Percentiles rank a stretch among this genome's conserved stretches.
phyloP scores from a whole-genome alignment of 1,140 invertebrate species.

The Cydia strobilella region DNA sequence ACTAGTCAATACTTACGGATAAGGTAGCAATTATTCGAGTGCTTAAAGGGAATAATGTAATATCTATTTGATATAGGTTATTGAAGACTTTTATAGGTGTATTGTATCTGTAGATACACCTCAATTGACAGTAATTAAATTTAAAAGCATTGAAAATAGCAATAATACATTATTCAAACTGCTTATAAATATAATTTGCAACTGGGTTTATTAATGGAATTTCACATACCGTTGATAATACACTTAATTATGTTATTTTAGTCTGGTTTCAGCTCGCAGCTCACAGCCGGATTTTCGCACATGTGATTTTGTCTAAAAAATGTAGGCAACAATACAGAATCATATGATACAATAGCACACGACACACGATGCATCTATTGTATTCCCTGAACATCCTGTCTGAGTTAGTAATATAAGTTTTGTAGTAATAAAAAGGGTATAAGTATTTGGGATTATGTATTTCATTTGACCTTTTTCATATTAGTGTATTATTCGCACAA shows the following conservation, averaged over 20 bases:
- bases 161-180: neutral
- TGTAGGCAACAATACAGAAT: constrained; percentile 22
- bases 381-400: constrained; percentile 25
- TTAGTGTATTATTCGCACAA: neutral
- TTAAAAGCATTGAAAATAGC: neutral
- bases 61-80: too few relatives aligned
- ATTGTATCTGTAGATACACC: too few relatives aligned
- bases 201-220: neutral
- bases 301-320: constrained; percentile 25
- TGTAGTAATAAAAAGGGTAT: neutral
- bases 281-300: constrained; percentile 21
- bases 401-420: neutral
- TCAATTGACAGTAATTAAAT: neutral
- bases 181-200: constrained; percentile 4
- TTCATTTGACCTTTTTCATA: neutral
- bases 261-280: neutral
- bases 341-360: constrained; percentile 26
- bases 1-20: too few relatives aligned
- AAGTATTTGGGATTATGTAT: neutral
- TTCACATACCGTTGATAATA: constrained; percentile 12
- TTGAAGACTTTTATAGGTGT: neutral
- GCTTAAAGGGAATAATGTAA: too few relatives aligned
- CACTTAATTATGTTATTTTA: constrained; percentile 22
- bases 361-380: constrained; percentile 20
- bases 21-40: too few relatives aligned